These are phyloP conservation scores for Chauna torquata DNA, from an alignment of 2,113 vertebrate genomes.

Conservation along the genomic window DNA sequence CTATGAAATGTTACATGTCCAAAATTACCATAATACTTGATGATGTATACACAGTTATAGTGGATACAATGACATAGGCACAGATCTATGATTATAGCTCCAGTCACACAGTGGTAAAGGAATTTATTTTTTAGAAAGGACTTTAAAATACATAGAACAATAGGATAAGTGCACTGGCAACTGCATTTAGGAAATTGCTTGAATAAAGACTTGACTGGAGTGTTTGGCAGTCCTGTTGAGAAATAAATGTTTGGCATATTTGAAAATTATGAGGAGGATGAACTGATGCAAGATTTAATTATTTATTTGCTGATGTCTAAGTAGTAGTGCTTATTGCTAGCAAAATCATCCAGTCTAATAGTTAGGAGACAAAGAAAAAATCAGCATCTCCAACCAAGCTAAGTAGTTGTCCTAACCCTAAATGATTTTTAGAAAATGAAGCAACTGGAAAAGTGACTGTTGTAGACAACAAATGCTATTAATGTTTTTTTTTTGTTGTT, in stretches of 20 bases:
- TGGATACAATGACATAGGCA: background rate
- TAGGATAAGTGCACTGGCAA: background rate
- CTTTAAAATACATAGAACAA: background rate
- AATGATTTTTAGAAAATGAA: background rate
- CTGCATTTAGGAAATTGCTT: background rate
- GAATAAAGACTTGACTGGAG: background rate
- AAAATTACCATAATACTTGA: background rate
- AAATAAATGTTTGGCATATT: background rate
- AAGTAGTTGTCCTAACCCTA: background rate
- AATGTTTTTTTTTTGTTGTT: background rate
- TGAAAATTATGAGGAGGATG: background rate
- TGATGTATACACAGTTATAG: rapidly evolving
- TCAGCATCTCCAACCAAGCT: background rate
- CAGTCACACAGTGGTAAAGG: background rate
- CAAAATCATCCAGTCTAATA: background rate
- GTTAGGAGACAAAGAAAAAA: background rate
- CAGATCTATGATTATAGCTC: background rate
- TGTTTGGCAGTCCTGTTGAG: background rate
- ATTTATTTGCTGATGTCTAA: background rate
- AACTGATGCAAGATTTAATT: background rate
- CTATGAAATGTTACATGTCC: background rate
- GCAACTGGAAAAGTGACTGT: background rate
- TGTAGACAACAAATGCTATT: background rate
- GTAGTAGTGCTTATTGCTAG: background rate
- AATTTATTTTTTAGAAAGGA: background rate